Evolutionary conservation across 1,140 invertebrate genomes (phyloP).

Genomic region (Sipha flava): DNA sequence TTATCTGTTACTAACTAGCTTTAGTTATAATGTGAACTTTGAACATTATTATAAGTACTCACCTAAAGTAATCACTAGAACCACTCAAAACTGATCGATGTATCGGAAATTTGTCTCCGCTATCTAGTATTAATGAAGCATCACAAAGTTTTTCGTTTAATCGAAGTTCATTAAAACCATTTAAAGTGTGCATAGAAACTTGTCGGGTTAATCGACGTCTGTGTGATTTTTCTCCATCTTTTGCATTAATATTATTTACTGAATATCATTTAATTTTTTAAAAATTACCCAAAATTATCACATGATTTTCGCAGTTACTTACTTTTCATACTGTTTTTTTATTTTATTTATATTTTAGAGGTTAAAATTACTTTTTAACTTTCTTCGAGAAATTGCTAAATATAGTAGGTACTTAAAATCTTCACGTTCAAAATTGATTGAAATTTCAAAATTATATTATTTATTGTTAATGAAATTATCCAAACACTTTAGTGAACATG

Average conservation of each 20-base stretch:
- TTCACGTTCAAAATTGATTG: not conserved
- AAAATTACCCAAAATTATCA: too few species aligned
- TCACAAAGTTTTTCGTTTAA: conserved; percentile 71
- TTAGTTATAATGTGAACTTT: too few species aligned
- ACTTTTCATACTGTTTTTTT: not conserved
- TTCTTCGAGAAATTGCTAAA: too few species aligned
- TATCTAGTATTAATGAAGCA: conserved; percentile 66
- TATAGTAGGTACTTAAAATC: not conserved
- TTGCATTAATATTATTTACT: not conserved
- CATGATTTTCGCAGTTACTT: not conserved
- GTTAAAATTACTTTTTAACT: not conserved
- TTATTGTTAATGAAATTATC: not conserved
- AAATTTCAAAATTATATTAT: not conserved
- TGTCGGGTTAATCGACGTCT: not conserved
- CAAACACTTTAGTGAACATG: not conserved
- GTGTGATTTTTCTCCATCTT: not conserved
- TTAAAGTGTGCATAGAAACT: conserved; percentile 57
- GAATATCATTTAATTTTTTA: too few species aligned
- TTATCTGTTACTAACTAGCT: too few species aligned
- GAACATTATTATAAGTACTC: conserved; percentile 27
- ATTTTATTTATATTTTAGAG: too few species aligned
- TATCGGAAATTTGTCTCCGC: conserved; percentile 64
- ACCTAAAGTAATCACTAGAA: conserved; percentile 78
- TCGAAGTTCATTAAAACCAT: conserved; percentile 59
- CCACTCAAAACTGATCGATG: conserved; percentile 78